Conservation (phyloP, 2,797 vertebrate species). For the Zalophus californianus region DNA sequence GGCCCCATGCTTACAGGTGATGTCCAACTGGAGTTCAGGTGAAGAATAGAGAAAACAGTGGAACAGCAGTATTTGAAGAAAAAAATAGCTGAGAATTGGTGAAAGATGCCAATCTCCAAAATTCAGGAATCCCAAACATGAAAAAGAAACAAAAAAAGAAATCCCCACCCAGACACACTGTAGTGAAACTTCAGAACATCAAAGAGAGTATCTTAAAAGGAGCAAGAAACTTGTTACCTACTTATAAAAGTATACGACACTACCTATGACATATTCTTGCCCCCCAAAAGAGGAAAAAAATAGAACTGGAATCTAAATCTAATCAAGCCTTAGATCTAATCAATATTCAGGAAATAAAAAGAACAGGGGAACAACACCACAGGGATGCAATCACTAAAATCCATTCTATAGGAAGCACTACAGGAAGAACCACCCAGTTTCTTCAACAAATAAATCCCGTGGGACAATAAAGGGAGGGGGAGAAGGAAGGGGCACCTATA, state of each 20-base stretch:
- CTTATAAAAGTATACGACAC: not conserved
- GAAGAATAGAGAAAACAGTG: not conserved
- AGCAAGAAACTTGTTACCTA: not conserved
- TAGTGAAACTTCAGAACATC: conserved; percentile 17
- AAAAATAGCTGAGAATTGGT: not conserved
- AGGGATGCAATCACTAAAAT: not conserved
- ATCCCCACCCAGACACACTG: not conserved
- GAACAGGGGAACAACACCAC: not conserved
- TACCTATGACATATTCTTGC: conserved; percentile 2
- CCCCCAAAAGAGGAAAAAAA: not conserved
- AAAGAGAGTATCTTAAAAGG: conserved; percentile 43
- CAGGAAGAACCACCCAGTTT: not conserved
- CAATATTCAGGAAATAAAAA: conserved; percentile 32
- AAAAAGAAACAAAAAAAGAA: not conserved
- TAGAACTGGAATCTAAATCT: not conserved
- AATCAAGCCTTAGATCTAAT: not conserved
- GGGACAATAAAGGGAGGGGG: not conserved
- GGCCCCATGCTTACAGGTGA: not conserved
- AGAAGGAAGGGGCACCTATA: not conserved
- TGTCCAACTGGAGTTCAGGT: not conserved
- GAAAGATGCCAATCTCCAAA: not conserved
- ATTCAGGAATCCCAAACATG: not conserved
- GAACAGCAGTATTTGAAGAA: not conserved
- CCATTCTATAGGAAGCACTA: not conserved
- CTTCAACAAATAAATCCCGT: not conserved